phyloP scores from a whole-genome alignment of 2,888 invertebrate genomes.

The Aspidiotus destructor region DNA sequence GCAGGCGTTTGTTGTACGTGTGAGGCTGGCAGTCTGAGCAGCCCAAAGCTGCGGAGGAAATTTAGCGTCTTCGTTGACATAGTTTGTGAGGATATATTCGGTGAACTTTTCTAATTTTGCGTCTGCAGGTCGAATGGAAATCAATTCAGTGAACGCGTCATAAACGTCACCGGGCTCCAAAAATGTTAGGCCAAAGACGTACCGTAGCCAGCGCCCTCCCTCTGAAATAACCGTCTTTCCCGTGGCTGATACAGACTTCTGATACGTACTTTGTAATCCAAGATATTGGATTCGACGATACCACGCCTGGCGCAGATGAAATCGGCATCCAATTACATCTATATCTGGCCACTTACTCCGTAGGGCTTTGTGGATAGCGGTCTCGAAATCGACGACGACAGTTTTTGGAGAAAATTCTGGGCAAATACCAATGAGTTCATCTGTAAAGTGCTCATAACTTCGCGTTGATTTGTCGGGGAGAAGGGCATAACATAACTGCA shows the following conservation, averaged over 20 bases:
- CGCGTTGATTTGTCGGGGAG: no score
- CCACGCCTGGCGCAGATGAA: not conserved
- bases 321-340: no score
- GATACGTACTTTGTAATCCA: not conserved
- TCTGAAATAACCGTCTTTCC: not conserved
- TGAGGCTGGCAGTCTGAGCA: not conserved
- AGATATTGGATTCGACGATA: not conserved
- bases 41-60: slow-evolving; percentile 22
- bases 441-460: no score
- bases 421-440: not conserved
- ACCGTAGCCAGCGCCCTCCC: not conserved
- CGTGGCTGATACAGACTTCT: no score
- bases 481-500: no score
- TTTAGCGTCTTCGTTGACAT: not conserved
- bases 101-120: not conserved
- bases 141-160: not conserved
- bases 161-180: not conserved
- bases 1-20: slow-evolving; percentile 20
- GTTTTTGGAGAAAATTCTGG: not conserved
- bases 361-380: not conserved
- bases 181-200: not conserved
- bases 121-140: not conserved
- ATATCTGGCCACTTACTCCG: not conserved
- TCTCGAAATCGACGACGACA: not conserved
- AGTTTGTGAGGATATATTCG: not conserved